phyloP scores from a whole-genome alignment of 2,888 invertebrate genomes.

The Harpalus rufipes region DNA sequence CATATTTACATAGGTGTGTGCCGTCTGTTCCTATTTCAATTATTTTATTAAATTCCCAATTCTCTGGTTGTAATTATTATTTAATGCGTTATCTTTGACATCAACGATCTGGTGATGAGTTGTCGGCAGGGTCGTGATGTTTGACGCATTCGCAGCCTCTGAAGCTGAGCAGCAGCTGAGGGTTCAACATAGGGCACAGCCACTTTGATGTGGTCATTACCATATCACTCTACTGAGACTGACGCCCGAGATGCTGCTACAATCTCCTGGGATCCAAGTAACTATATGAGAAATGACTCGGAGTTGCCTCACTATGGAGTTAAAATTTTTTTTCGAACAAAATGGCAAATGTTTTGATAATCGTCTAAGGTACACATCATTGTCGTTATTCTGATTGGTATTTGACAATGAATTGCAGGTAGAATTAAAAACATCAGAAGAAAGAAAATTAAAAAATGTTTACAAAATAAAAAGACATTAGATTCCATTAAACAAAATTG shows the following conservation, averaged over 20 bases:
- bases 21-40: too few relatives aligned
- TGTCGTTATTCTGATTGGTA: too few relatives aligned
- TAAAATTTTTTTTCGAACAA: too few relatives aligned
- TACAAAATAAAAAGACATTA: too few relatives aligned
- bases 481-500: too few relatives aligned
- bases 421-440: too few relatives aligned
- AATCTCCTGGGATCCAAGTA: slow-evolving; percentile 13
- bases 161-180: slow-evolving; percentile 3
- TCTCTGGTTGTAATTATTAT: background rate
- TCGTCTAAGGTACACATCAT: too few relatives aligned
- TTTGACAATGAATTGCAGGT: too few relatives aligned
- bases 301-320: too few relatives aligned
- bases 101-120: background rate
- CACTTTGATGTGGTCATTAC: slow-evolving; percentile 57
- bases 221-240: slow-evolving; percentile 51
- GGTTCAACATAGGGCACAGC: background rate
- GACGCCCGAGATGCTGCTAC: slow-evolving; percentile 14
- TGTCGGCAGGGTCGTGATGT: slow-evolving; percentile 22
- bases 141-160: slow-evolving; percentile 48
- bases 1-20: too few relatives aligned
- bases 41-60: background rate
- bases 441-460: too few relatives aligned
- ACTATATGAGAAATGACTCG: background rate
- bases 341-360: too few relatives aligned
- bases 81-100: background rate